Percentiles rank a stretch among this genome's conserved stretches.
Conservation (phyloP, 2,113 vertebrate species). For the Tretioscincus oriximinensis region DNA sequence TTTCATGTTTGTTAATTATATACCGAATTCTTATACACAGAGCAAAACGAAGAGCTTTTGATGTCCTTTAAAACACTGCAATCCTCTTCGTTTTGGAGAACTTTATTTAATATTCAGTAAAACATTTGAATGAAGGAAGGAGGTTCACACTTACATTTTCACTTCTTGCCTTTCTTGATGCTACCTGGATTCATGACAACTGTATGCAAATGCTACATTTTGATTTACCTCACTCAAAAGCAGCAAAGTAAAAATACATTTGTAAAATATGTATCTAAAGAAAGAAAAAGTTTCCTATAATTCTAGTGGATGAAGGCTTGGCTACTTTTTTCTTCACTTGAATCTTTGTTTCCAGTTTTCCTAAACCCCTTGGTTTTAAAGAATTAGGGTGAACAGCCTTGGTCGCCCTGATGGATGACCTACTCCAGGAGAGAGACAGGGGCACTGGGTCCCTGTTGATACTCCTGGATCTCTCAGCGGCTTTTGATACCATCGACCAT, state of each 20-base stretch:
- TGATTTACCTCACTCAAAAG: not conserved
- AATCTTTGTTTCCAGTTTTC: not conserved
- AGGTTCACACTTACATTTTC: not conserved
- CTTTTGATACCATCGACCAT: too few species aligned
- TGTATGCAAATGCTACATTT: not conserved
- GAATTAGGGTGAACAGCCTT: not conserved
- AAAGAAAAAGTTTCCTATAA: not conserved
- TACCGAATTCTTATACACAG: not conserved
- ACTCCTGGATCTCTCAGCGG: too few species aligned
- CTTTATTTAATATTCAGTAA: not conserved
- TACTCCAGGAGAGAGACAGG: too few species aligned
- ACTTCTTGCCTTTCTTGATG: not conserved
- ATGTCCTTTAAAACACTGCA: not conserved
- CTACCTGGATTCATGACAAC: not conserved
- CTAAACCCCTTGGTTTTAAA: slow-evolving; percentile 21
- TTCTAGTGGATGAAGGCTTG: not conserved
- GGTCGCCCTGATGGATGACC: too few species aligned
- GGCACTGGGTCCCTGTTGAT: too few species aligned
- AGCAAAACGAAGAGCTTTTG: not conserved
- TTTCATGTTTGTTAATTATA: not conserved
- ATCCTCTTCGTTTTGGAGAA: not conserved
- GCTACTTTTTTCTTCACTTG: not conserved
- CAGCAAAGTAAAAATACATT: not conserved
- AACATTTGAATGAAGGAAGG: not conserved
- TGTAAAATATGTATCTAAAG: not conserved